Percentiles rank a stretch among this genome's conserved stretches.
phyloP scores from a whole-genome alignment of 2,797 vertebrate genomes.

The Dipus sagitta region DNA sequence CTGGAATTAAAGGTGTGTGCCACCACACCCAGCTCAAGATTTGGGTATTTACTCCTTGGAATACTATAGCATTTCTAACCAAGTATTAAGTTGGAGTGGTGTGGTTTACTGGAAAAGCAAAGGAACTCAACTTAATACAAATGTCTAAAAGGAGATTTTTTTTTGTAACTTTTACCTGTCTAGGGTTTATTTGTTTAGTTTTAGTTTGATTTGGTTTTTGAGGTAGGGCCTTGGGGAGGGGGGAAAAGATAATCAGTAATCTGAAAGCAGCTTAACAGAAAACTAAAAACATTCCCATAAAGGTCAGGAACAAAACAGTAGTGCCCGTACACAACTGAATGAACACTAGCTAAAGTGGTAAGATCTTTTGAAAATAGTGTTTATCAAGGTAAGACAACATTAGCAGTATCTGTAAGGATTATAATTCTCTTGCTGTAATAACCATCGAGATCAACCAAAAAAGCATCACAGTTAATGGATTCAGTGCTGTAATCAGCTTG shows the following conservation, averaged over 20 bases:
- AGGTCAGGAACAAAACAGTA: not conserved
- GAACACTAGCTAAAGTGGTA: slow-evolving; percentile 1
- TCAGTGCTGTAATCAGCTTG: not conserved
- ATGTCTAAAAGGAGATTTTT: too few species aligned
- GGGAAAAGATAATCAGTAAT: not conserved
- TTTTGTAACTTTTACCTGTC: too few species aligned
- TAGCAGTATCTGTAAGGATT: not conserved
- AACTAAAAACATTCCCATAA: slow-evolving; percentile 25
- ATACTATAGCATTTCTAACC: too few species aligned
- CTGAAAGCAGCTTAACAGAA: slow-evolving; percentile 30
- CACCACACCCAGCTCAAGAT: too few species aligned
- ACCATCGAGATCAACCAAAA: not conserved
- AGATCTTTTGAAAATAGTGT: not conserved
- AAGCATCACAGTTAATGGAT: not conserved
- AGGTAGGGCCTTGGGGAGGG: too few species aligned
- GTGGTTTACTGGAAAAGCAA: too few species aligned
- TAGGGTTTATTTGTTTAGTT: too few species aligned
- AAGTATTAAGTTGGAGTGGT: too few species aligned
- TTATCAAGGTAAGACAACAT: slow-evolving; percentile 49
- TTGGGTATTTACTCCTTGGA: too few species aligned
- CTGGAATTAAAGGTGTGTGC: too few species aligned
- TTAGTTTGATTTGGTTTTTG: too few species aligned
- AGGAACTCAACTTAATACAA: too few species aligned
- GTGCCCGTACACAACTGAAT: not conserved
- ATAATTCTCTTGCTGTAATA: slow-evolving; percentile 15